A percentile compares a stretch with the other conserved stretches of the same genome.
Evolutionary conservation across 2,888 invertebrate genomes (phyloP).

Genomic region (Panorpa germanica): DNA sequence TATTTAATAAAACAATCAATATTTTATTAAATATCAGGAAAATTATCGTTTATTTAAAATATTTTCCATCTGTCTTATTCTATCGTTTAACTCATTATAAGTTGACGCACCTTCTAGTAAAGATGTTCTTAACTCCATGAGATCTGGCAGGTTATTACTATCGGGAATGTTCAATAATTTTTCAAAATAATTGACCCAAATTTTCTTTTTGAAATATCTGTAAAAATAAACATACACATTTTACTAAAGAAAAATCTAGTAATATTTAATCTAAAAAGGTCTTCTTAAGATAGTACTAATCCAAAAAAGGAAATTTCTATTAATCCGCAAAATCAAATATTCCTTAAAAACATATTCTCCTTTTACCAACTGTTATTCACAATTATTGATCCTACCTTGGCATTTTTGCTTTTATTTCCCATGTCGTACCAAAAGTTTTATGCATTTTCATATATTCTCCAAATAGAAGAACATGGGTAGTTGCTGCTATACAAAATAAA

Average conservation of each 20-base stretch:
- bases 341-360: constrained; percentile 5
- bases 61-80: too few relatives aligned
- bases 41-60: too few relatives aligned
- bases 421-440: constrained; percentile 37
- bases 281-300: constrained; percentile 16
- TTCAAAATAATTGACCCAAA: constrained; percentile 69
- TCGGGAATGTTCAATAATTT: constrained; percentile 64
- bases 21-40: too few relatives aligned
- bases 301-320: constrained; percentile 16
- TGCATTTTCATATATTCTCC: constrained; percentile 76
- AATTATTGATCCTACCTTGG: constrained; percentile 43
- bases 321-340: neutral
- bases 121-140: constrained; percentile 24
- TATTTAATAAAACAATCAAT: too few relatives aligned
- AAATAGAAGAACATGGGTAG: constrained; percentile 71
- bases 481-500: constrained; percentile 73
- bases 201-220: constrained; percentile 46
- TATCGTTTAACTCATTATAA: too few relatives aligned
- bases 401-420: constrained; percentile 51
- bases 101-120: constrained; percentile 20
- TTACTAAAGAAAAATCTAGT: neutral
- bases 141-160: constrained; percentile 54
- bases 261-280: constrained; percentile 15
- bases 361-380: neutral
- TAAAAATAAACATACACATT: constrained; percentile 15